A percentile compares a stretch with the other conserved stretches of the same genome.
Conservation (phyloP, 2,888 invertebrate genomes). For the Oasisia sp. region DNA sequence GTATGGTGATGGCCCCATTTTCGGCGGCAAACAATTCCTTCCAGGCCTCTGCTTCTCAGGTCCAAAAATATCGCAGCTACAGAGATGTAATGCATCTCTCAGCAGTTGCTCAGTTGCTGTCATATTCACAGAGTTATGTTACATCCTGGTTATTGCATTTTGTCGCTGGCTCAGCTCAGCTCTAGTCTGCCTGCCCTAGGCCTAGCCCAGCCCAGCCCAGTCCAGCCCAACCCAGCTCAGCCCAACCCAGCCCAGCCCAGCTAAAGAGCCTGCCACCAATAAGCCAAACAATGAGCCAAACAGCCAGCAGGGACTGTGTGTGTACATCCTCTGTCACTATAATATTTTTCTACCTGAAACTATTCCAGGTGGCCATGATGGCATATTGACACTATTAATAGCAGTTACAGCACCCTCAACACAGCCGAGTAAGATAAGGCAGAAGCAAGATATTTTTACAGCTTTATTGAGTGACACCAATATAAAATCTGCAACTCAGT, state of each 20-base stretch:
- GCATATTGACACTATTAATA: background rate
- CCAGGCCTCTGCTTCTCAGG: background rate
- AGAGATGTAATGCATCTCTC: conserved; percentile 1
- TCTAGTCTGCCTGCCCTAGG: no score
- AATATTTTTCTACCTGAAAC: background rate
- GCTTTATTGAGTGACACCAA: background rate
- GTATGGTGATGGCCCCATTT: background rate
- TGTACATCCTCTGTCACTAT: background rate
- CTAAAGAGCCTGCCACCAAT: no score
- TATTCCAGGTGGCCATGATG: background rate
- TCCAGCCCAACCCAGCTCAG: no score
- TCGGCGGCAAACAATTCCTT: background rate
- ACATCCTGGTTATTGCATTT: background rate
- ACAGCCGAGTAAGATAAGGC: background rate
- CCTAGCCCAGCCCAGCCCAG: no score
- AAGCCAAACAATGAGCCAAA: no score
- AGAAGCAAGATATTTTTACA: background rate
- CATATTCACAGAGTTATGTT: background rate
- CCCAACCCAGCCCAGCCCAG: no score
- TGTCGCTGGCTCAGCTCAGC: background rate
- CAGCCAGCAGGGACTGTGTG: background rate
- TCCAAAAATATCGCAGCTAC: background rate
- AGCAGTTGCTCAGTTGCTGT: background rate
- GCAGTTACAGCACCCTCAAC: background rate
- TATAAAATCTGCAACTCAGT: background rate